phyloP scores from a whole-genome alignment of 2,113 vertebrate genomes.

The Cochlearius cochlearius region DNA sequence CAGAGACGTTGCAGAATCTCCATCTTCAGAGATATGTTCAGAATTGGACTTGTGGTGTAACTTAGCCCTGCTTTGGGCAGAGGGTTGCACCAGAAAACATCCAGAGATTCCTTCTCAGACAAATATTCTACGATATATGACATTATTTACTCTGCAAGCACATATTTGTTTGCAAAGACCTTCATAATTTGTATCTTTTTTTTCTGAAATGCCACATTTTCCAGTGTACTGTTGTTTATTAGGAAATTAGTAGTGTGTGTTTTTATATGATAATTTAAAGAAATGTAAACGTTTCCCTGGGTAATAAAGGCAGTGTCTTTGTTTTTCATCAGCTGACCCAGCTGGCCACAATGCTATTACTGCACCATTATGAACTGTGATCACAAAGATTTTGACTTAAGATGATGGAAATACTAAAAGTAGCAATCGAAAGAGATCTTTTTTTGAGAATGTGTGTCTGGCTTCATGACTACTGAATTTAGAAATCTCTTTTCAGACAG shows the following conservation, averaged over 20 bases:
- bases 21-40: neutral
- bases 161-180: neutral
- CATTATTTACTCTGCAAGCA: neutral
- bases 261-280: neutral
- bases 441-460: neutral
- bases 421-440: accelerated
- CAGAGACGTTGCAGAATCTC: neutral
- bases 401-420: neutral
- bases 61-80: neutral
- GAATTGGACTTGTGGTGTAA: neutral
- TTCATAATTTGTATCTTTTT: neutral
- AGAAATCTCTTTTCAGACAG: neutral
- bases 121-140: neutral
- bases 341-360: neutral
- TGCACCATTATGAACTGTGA: neutral
- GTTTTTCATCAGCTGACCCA: neutral
- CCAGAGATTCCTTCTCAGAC: neutral
- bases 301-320: neutral
- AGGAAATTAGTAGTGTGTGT: neutral
- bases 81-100: neutral
- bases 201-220: neutral
- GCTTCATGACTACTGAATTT: neutral
- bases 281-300: neutral
- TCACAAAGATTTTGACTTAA: neutral
- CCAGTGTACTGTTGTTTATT: neutral